A percentile compares a stretch with the other conserved stretches of the same genome.
Evolutionary conservation across 1,140 invertebrate species (phyloP).

Genomic region (Sminthurinus signatus): DNA sequence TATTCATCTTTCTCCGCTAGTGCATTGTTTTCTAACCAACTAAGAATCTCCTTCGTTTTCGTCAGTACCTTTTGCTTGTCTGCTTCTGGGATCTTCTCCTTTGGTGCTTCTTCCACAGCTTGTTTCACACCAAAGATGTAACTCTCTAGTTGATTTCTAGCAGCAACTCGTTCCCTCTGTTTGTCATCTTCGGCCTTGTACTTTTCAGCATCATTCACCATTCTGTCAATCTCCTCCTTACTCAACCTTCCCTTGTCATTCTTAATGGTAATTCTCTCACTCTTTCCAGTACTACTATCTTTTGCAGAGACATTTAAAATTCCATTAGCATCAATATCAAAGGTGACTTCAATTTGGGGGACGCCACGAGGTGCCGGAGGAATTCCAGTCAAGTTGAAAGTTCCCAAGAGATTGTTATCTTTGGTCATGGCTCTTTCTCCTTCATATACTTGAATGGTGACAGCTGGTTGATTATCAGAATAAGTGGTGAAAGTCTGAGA

Average conservation of each 20-base stretch:
- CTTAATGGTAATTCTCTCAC: slow-evolving; percentile 29
- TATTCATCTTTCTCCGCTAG: slow-evolving; percentile 50
- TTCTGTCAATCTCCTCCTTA: slow-evolving; percentile 85
- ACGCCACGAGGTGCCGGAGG: slow-evolving; percentile 74
- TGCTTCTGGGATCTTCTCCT: slow-evolving; percentile 51
- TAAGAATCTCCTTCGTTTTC: slow-evolving; percentile 41
- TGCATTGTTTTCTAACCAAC: slow-evolving; percentile 53
- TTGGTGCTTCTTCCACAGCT: slow-evolving; percentile 57
- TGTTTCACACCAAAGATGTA: slow-evolving; percentile 79
- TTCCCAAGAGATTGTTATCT: slow-evolving; percentile 70
- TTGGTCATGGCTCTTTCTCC: slow-evolving; percentile 72
- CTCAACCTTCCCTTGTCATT: slow-evolving; percentile 58
- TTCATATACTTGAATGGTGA: slow-evolving; percentile 70
- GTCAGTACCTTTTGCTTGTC: slow-evolving; percentile 57
- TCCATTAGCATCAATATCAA: slow-evolving; percentile 72
- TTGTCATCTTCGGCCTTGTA: slow-evolving; percentile 63
- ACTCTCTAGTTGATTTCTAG: slow-evolving; percentile 69
- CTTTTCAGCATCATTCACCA: slow-evolving; percentile 73
- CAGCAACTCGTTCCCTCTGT: slow-evolving; percentile 56
- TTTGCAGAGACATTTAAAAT: slow-evolving; percentile 72
- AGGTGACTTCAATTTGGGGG: slow-evolving; percentile 68
- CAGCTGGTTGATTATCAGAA: slow-evolving; percentile 61
- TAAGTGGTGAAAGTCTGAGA: slow-evolving; percentile 53
- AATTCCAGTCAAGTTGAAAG: slow-evolving; percentile 68
- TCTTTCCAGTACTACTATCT: slow-evolving; percentile 64